Conservation (phyloP, 1,140 invertebrate genomes). For the Hyposmocoma kahamanoa region DNA sequence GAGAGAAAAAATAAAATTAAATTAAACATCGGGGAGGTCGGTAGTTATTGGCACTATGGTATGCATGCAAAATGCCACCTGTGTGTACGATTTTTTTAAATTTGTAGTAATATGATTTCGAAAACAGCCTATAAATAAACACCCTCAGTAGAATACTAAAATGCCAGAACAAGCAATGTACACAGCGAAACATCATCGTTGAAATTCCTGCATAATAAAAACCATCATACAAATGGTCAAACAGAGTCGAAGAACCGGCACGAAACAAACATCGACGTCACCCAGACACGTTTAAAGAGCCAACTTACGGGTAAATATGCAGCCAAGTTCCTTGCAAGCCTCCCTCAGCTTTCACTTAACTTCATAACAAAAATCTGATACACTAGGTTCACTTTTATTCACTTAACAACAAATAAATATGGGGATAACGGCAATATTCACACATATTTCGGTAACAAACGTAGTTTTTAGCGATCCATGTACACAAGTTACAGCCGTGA, state of each 20-base stretch:
- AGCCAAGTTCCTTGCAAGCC: constrained; percentile 43
- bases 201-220: background rate
- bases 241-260: constrained; percentile 16
- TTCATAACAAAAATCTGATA: constrained; percentile 61
- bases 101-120: too few species aligned
- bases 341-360: constrained; percentile 58
- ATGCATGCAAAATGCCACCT: too few species aligned
- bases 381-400: constrained; percentile 50
- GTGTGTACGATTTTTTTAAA: too few species aligned
- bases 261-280: constrained; percentile 37
- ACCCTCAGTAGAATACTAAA: too few species aligned
- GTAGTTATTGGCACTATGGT: too few species aligned
- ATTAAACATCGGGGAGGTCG: too few species aligned
- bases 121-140: too few species aligned
- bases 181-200: background rate
- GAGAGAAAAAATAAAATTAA: too few species aligned
- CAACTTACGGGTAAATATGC: constrained; percentile 61
- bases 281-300: constrained; percentile 49
- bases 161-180: too few species aligned
- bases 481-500: constrained; percentile 11
- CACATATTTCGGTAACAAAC: constrained; percentile 57
- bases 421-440: constrained; percentile 47
- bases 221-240: background rate
- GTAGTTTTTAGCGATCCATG: constrained; percentile 14
- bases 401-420: constrained; percentile 53